phyloP scores from a whole-genome alignment of 2,888 invertebrate species.

The Dynastes hyllus region DNA sequence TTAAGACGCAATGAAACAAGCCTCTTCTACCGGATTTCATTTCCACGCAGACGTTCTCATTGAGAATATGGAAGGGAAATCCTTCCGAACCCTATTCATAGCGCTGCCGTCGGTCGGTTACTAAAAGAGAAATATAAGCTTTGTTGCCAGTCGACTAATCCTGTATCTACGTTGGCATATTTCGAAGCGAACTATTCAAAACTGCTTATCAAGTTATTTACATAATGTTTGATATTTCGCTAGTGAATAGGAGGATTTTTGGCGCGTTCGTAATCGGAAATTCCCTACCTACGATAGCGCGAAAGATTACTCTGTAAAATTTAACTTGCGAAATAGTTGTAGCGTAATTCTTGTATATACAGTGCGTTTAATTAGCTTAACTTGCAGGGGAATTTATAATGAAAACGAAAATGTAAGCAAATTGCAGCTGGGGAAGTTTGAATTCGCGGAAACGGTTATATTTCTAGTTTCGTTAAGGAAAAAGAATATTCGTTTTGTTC shows the following conservation, averaged over 20 bases:
- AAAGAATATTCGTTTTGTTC: no score
- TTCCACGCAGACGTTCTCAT: constrained; percentile 28
- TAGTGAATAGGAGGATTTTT: background rate
- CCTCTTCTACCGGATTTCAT: constrained; percentile 32
- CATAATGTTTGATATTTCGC: background rate
- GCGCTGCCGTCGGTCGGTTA: background rate
- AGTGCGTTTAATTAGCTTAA: no score
- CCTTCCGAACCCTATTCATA: no score
- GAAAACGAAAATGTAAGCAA: no score
- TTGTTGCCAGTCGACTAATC: constrained; percentile 10
- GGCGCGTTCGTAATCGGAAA: background rate
- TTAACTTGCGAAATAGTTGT: background rate
- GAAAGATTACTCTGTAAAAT: background rate
- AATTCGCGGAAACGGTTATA: no score
- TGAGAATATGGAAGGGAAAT: no score
- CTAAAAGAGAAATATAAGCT: constrained; percentile 12
- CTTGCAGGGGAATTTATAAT: no score
- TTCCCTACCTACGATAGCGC: no score
- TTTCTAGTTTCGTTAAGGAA: no score
- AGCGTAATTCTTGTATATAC: background rate
- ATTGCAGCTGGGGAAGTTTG: no score
- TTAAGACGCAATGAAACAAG: constrained; percentile 24
- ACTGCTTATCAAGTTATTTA: no score
- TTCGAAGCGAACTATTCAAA: constrained; percentile 21
- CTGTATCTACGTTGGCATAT: constrained; percentile 23